Base-by-base conservation (phyloP, 2,797 vertebrate species). In the Myripristis murdjan region DNA sequence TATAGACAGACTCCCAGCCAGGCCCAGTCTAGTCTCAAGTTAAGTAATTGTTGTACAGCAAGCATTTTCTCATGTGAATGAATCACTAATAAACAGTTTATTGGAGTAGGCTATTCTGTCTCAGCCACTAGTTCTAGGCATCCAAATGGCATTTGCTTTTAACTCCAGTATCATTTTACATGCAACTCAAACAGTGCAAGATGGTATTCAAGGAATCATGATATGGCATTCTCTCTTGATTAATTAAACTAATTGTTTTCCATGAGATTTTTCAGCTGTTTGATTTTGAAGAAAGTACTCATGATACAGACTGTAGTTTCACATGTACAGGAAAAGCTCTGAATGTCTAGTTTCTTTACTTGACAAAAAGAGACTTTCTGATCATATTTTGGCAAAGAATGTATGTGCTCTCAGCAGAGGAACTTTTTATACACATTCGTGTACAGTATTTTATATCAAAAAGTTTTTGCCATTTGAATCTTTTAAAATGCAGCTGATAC, bases 381-480 rank as follows among this genome's bases (percentile, higher is more conserved):
- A 49, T 31, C 28, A 31, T 39, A 37, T 39, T 49, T 49, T 49
- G 3, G 12, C 2, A 31, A 49, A 35, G 23, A 33, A 10, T 57
- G 47, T 57, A 44, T 24, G n/a, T n/a, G 15, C 39, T 57, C 41
- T 26, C 14, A 56, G 37, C 31, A 63, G 20, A 66, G 61, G 14
- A 71, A 70, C 57, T 44, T 67, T 35, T 47, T 78, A 35, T 72
- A 77, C 62, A 65, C 51, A 53, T 39, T 58, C 18, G 26, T 74
- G 46, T 66, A 54, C 23, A 46, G 47, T 65, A 56, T 75, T 52
- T 48, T 14, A 71, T 64, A 75, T 82, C 49, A 73, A 83, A 86
- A 81, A 64, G 66, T 78, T 85, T 82, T 56, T 62, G 59, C 51
- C 44, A 80, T 80, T 79, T 87, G 48, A 84, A 89, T 87, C 56